Conservation (phyloP, 2,113 vertebrate genomes). For the Neodon shergylaensis region DNA sequence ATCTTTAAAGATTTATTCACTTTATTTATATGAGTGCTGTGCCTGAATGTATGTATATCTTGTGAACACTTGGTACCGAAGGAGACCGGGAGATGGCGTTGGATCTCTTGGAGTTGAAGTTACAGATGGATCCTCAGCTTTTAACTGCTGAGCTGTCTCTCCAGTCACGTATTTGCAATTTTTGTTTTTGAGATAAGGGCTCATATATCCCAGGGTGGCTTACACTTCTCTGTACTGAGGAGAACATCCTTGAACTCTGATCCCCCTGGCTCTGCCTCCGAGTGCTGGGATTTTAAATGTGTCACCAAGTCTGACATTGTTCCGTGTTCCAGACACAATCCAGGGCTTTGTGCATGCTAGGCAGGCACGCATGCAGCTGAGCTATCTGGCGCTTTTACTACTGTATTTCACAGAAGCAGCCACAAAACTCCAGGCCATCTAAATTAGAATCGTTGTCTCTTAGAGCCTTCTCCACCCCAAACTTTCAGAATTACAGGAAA, state of each 20-base stretch:
- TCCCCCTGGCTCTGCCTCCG: neutral
- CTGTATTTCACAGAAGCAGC: neutral
- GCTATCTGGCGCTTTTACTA: neutral
- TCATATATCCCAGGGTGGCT: neutral
- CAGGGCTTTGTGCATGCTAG: neutral
- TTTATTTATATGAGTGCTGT: neutral
- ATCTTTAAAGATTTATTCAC: neutral
- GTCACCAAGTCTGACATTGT: too few relatives aligned
- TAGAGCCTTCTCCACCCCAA: neutral
- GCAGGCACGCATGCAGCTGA: neutral
- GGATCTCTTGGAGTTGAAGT: neutral
- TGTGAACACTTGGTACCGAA: neutral
- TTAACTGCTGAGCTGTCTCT: neutral
- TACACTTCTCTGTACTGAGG: too few relatives aligned
- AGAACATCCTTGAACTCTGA: neutral
- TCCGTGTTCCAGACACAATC: neutral
- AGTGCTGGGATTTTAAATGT: neutral
- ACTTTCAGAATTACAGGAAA: neutral
- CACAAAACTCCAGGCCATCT: neutral
- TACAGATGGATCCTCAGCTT: neutral
- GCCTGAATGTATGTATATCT: too few relatives aligned
- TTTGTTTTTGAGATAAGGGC: neutral
- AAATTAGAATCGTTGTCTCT: neutral
- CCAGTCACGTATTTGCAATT: neutral
- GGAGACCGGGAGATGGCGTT: neutral